Evolutionary conservation across 2,888 invertebrate species (phyloP).

Genomic region (Stenichneumon culpator): DNA sequence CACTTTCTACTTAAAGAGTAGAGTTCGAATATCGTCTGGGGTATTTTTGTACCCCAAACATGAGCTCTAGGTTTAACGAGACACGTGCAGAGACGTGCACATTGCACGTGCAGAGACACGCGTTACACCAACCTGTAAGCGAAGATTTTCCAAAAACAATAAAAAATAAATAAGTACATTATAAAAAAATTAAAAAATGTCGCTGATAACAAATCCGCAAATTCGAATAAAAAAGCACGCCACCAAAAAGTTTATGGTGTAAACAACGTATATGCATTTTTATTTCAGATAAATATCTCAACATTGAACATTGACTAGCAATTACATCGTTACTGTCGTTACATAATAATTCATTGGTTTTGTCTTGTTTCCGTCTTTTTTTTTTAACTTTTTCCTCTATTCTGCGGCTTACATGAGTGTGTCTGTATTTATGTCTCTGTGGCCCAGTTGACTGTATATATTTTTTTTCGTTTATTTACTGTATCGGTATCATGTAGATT

Average conservation of each 20-base stretch:
- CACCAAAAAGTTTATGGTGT: constrained; percentile 72
- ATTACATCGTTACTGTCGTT: constrained; percentile 76
- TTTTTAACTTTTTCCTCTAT: constrained; percentile 27
- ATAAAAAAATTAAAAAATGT: too few species aligned
- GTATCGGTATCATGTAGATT: constrained; percentile 53
- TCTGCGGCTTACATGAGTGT: constrained; percentile 41
- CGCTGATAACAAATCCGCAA: too few species aligned
- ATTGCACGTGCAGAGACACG: too few species aligned
- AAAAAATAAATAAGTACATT: too few species aligned
- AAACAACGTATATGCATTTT: constrained; percentile 82
- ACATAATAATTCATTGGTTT: constrained; percentile 71
- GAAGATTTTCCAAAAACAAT: too few species aligned
- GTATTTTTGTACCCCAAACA: not conserved
- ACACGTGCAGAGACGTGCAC: too few species aligned
- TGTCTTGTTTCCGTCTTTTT: constrained; percentile 59
- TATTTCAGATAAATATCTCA: constrained; percentile 82
- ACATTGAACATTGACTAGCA: constrained; percentile 83
- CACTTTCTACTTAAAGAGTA: too few species aligned
- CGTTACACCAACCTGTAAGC: too few species aligned
- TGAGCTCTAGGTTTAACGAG: too few species aligned
- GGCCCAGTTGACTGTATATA: constrained; percentile 50
- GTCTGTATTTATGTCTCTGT: constrained; percentile 63
- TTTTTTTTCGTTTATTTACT: constrained; percentile 31
- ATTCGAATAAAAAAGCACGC: not conserved
- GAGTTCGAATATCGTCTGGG: too few species aligned